phyloP scores from a whole-genome alignment of 2,888 invertebrate species.

The Coleophora flavipennella region DNA sequence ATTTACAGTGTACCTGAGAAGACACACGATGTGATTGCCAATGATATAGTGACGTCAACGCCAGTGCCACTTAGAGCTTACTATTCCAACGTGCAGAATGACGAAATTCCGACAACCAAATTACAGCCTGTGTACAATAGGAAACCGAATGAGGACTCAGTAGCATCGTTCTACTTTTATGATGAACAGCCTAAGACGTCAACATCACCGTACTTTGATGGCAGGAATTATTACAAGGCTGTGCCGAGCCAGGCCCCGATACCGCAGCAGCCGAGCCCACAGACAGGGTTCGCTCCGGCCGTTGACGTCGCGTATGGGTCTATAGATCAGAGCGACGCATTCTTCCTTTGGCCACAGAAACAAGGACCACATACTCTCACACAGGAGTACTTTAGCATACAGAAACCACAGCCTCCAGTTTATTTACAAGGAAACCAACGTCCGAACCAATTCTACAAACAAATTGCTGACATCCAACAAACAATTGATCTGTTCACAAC shows the following conservation, averaged over 20 bases:
- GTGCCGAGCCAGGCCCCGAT: slow-evolving; percentile 39
- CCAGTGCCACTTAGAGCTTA: slow-evolving; percentile 75
- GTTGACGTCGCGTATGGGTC: slow-evolving; percentile 61
- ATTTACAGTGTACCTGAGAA: slow-evolving; percentile 66
- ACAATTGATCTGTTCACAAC: slow-evolving; percentile 76
- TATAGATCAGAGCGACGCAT: slow-evolving; percentile 56
- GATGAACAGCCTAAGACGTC: slow-evolving; percentile 75
- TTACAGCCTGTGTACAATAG: slow-evolving; percentile 58
- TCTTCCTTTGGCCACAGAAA: slow-evolving; percentile 65
- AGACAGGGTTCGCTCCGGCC: slow-evolving; percentile 45
- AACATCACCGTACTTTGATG: slow-evolving; percentile 64
- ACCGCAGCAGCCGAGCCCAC: slow-evolving; percentile 37
- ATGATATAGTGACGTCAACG: slow-evolving; percentile 69
- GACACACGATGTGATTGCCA: slow-evolving; percentile 32
- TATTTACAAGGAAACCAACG: slow-evolving; percentile 56
- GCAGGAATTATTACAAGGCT: slow-evolving; percentile 59
- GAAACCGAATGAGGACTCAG: slow-evolving; percentile 55
- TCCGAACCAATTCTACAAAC: slow-evolving; percentile 74
- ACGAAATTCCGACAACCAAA: slow-evolving; percentile 68
- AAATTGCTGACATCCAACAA: slow-evolving; percentile 77
- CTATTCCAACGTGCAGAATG: slow-evolving; percentile 71
- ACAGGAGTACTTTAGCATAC: slow-evolving; percentile 68
- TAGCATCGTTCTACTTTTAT: slow-evolving; percentile 78
- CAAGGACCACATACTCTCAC: slow-evolving; percentile 65
- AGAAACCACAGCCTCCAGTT: slow-evolving; percentile 54